These are phyloP conservation scores for Congeria kusceri DNA, from an alignment of 2,888 invertebrate genomes.

Conservation along the genomic window DNA sequence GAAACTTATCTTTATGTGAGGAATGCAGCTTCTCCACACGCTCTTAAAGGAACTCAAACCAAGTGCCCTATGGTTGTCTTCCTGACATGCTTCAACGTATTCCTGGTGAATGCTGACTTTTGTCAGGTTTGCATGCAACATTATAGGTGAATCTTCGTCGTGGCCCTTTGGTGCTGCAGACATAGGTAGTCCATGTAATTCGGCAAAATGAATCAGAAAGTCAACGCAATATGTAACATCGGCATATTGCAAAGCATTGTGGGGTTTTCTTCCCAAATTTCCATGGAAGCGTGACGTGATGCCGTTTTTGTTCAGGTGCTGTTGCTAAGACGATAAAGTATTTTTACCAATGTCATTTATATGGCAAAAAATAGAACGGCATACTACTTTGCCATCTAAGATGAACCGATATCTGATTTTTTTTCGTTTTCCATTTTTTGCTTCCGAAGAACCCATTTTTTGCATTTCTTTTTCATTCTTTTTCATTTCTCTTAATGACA, in stretches of 20 bases:
- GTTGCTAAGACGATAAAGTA: neutral
- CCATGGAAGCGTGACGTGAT: conserved; percentile 18
- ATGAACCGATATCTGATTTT: neutral
- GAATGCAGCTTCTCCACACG: neutral
- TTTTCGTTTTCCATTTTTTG: neutral
- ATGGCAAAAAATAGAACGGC: conserved; percentile 2
- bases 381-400: neutral
- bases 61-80: neutral
- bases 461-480: too few species aligned
- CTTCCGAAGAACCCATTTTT: too few species aligned
- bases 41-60: conserved; percentile 4
- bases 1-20: neutral
- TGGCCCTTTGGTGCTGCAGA: conserved; percentile 19
- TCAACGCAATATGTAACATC: conserved; percentile 1
- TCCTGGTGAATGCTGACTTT: neutral
- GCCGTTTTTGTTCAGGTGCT: conserved; percentile 15
- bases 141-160: conserved; percentile 9
- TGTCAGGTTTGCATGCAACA: neutral
- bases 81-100: neutral
- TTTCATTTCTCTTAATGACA: too few species aligned
- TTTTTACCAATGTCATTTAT: too few species aligned
- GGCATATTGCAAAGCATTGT: conserved; percentile 5
- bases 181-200: neutral
- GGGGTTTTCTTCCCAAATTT: conserved; percentile 17
- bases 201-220: too few species aligned